phyloP scores from a whole-genome alignment of 64 coral and sea anemone species.

The Pocillopora verrucosa region DNA sequence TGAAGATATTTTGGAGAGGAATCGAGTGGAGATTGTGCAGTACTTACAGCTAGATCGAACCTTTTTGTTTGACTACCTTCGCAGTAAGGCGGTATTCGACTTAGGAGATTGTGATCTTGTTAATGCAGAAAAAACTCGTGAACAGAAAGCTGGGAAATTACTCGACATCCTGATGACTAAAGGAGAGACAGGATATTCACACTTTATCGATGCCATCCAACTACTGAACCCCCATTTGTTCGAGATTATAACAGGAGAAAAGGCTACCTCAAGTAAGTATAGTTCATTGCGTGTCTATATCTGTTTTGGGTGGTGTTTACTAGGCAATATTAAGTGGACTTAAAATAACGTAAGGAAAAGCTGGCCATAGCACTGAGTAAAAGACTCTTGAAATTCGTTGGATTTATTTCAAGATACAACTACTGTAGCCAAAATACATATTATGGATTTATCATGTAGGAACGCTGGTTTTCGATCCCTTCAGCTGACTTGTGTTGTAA shows the following conservation, averaged over 20 bases:
- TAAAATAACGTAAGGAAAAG: no score
- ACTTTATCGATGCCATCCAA: constrained; percentile 89
- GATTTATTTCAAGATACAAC: no score
- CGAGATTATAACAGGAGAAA: constrained; percentile 86
- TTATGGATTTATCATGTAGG: no score
- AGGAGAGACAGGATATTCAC: constrained; percentile 67
- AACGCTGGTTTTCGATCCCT: no score
- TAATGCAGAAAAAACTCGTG: constrained; percentile 70
- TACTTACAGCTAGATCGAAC: constrained; percentile 83
- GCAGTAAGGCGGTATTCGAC: constrained; percentile 84
- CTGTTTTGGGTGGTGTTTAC: not conserved
- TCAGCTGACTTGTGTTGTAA: no score
- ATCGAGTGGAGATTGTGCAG: constrained; percentile 88
- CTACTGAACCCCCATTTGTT: constrained; percentile 83
- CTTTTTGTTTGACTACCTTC: constrained; percentile 93
- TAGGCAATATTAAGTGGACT: no score
- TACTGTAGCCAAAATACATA: no score
- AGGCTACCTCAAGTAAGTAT: constrained; percentile 83
- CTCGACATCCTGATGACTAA: constrained; percentile 88
- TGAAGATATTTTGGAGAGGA: constrained; percentile 70
- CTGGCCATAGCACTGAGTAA: no score
- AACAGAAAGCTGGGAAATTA: constrained; percentile 81
- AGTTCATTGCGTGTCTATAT: not conserved
- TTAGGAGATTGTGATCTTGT: constrained; percentile 76
- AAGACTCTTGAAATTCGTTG: no score